phyloP scores from a whole-genome alignment of 2,113 vertebrate genomes.

The Delphinapterus leucas region DNA sequence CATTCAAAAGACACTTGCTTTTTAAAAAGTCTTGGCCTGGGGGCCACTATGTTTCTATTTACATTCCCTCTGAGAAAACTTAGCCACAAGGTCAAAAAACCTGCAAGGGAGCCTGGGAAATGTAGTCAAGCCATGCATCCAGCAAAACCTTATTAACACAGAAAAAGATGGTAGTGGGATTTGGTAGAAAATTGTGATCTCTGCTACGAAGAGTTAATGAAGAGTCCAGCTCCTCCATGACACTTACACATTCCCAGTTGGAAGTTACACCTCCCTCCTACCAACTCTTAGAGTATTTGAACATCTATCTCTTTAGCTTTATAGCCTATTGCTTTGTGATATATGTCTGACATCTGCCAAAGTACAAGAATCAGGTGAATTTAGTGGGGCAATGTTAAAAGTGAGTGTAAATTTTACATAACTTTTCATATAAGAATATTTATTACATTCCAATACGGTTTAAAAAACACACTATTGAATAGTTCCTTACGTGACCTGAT shows the following conservation, averaged over 20 bases:
- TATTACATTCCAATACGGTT: background rate
- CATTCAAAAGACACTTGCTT: background rate
- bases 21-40: background rate
- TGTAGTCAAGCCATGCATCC: background rate
- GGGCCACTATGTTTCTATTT: background rate
- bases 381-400: background rate
- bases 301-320: background rate
- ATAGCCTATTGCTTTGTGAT: background rate
- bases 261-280: background rate
- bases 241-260: no score
- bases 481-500: background rate
- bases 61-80: background rate
- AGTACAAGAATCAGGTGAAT: background rate
- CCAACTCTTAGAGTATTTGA: background rate
- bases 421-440: background rate
- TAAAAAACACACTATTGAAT: background rate
- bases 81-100: background rate
- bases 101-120: background rate
- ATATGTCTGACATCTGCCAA: background rate
- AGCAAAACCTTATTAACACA: background rate
- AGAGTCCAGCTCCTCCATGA: background rate
- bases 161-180: background rate
- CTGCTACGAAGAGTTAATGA: background rate
- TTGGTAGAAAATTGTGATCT: background rate
- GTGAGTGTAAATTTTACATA: background rate